phyloP scores from a whole-genome alignment of 2,113 vertebrate species.

The Suricata suricatta region DNA sequence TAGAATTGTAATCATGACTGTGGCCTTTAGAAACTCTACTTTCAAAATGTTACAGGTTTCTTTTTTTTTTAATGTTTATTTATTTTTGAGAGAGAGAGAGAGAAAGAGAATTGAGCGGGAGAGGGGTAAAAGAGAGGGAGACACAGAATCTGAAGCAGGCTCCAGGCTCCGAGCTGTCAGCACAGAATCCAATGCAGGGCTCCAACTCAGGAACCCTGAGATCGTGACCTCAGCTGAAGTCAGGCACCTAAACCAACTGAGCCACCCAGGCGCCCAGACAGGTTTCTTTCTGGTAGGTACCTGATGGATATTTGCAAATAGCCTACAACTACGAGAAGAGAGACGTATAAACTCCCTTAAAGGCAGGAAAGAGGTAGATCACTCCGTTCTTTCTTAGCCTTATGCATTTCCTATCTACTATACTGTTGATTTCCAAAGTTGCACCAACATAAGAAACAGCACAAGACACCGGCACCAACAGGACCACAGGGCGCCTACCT shows the following conservation, averaged over 20 bases:
- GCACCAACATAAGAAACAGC: not conserved
- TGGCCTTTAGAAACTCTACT: not conserved
- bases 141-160: no score
- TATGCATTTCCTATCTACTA: not conserved
- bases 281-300: not conserved
- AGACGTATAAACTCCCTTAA: not conserved
- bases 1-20: not conserved
- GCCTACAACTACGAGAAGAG: not conserved
- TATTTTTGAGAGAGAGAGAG: no score
- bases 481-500: not conserved
- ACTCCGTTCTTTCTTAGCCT: not conserved
- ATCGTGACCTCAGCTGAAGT: no score
- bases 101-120: no score
- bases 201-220: no score
- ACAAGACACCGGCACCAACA: accelerated
- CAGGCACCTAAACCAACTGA: no score
- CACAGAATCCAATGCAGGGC: no score
- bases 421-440: not conserved
- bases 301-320: not conserved
- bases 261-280: no score
- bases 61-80: not conserved
- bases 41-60: not conserved
- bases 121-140: no score
- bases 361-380: not conserved
- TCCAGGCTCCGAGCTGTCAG: no score